Base-by-base conservation (phyloP, 1,140 invertebrate species). In the Paralvinella palmiformis region DNA sequence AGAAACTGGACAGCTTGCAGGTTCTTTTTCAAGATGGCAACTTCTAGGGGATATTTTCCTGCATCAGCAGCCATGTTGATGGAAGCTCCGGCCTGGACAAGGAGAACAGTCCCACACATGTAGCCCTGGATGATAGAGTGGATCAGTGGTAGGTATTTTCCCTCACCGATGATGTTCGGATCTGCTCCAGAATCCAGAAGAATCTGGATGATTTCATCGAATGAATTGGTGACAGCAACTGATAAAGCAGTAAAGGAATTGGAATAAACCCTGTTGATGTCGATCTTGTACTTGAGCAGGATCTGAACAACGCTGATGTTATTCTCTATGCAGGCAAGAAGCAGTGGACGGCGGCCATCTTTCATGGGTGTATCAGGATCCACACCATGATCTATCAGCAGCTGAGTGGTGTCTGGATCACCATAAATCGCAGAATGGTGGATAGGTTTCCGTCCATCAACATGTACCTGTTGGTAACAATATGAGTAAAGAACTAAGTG, bases 181-280 rank as follows among this genome's bases (percentile, higher is more conserved):
- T 55, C 60, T 3, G 44, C 27, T 45, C 82, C 83, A 63, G 84
- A 86, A 3, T 91, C 91, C 64, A 94, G 79, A 72, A 93, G 92
- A 65, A 92, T 92, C 69, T 90, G 84, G 91, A 94, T 92, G 71
- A 93, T 91, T 7, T 91, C 91, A 76, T 93, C 90, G 7, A 90
- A 83, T 33, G 88, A 88, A 78, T 92, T 91, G 73, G 63, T 71
- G 66, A 70, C 71, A 15, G 71, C 69, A 5, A 66, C 69, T 20
- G 73, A 70, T 20, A 70, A 62, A 10, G 70, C 65, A 41, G 65
- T 69, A 15, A 72, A 64, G 20, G 79, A 76, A 0, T 79, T 71
- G 0, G 73, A 72, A 24, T 80, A 76, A 50, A 69, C 78, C 78
- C 7, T 87, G 75, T 93, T 89, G 0, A 91, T 85, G 77, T 92